phyloP scores from a whole-genome alignment of 2,113 vertebrate species.

The Vidua macroura region DNA sequence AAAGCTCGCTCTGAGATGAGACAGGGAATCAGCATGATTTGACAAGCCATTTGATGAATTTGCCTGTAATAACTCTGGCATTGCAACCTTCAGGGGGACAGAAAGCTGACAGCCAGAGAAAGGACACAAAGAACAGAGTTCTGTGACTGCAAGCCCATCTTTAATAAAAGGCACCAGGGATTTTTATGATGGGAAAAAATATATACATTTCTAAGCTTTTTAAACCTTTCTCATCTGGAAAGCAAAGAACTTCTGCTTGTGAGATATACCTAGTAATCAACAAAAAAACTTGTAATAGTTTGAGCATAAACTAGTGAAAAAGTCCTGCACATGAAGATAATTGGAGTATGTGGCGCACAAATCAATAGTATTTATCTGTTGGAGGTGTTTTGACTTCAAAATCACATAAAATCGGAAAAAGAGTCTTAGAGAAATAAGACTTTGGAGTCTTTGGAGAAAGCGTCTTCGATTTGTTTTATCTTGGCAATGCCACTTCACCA shows the following conservation, averaged over 20 bases:
- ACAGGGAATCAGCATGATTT: constrained; percentile 2
- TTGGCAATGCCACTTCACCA: not conserved
- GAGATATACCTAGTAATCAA: not conserved
- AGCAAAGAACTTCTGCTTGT: not conserved
- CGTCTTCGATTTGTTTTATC: not conserved
- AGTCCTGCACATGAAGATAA: not conserved
- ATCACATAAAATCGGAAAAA: not conserved
- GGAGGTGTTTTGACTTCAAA: not conserved
- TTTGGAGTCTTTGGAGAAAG: not conserved
- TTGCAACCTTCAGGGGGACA: not conserved
- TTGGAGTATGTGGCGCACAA: not conserved
- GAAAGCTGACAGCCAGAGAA: not conserved
- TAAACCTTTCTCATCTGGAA: not conserved
- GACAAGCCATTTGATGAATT: constrained; percentile 14
- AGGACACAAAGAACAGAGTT: not conserved
- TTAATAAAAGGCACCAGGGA: not conserved
- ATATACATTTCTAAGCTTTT: not conserved
- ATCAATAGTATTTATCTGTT: not conserved
- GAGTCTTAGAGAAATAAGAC: not conserved
- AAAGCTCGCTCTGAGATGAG: constrained; percentile 6
- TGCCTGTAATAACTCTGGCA: not conserved
- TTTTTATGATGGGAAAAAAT: not conserved
- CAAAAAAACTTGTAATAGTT: not conserved
- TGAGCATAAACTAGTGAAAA: not conserved
- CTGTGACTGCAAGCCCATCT: not conserved